Evolutionary conservation across 2,113 vertebrate genomes (phyloP), one percentile per base, ranked within the genome.

Genomic region (Phaethon lepturus): DNA sequence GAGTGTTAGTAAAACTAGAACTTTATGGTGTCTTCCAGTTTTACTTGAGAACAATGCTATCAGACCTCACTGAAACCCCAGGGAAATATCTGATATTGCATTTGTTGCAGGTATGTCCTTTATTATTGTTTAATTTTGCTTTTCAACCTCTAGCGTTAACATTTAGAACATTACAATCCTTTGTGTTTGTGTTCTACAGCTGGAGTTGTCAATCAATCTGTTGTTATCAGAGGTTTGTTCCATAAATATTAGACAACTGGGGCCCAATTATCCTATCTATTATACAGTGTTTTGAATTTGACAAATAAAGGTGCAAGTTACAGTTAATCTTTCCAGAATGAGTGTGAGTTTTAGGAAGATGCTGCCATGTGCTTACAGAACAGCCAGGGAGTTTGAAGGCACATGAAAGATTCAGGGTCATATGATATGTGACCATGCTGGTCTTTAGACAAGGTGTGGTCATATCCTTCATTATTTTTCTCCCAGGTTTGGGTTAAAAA

Each of bases 291-390:
- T 38, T 38, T 38, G 92, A 97, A 90, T 96, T 97, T 94, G 94
- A 94, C 94, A 97, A 96, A 96, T 93, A 97, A 95, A 97, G 84
- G 89, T 82, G 64, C 72, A 94, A 95, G 86, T 79, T 96, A 82
- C 63, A 86, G 85, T 87, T 95, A 88, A 88, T 96, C 50, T 63
- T 96, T 86, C 52, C 16, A 20, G 67, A 93, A 71, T 28, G 33
- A 63, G 52, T 85, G 49, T 2, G 7, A 84, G 78, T 84, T 95
- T 88, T 53, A 59, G 17, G 60, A 93, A 85, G 86, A 76, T 88
- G 38, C 23, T 90, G 24, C 80, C 15, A 0, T 67, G 28, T 58
- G 2, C 5, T 78, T 92, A 91, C 63, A 59, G 66, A 88, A 74
- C 28, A 93, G 45, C 35, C 23, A 38, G 38, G 26, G 80, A 80